Evolutionary conservation across 2,888 invertebrate species (phyloP).

Genomic region (Apodemia hepburni): DNA sequence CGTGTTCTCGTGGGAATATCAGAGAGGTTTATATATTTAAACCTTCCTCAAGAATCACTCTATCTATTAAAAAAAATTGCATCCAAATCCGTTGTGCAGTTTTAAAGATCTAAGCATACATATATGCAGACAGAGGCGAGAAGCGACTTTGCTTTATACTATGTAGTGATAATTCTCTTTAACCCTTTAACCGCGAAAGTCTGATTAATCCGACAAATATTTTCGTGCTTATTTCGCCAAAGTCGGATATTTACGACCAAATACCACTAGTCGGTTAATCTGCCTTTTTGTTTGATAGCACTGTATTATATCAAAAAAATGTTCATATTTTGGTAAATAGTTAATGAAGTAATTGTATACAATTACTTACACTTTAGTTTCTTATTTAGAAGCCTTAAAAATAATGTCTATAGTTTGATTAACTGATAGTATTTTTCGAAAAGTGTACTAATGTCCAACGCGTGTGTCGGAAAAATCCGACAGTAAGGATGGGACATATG

Average conservation of each 20-base stretch:
- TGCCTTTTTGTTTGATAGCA: conserved; percentile 26
- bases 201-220: conserved; percentile 28
- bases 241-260: conserved; percentile 24
- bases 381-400: conserved; percentile 25
- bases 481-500: not conserved
- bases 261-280: conserved; percentile 23
- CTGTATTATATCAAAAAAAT: conserved; percentile 26
- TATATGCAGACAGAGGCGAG: too few relatives aligned
- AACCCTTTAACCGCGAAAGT: conserved; percentile 25
- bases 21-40: too few relatives aligned
- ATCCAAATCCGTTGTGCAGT: too few relatives aligned
- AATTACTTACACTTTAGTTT: conserved; percentile 24
- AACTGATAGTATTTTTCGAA: not conserved
- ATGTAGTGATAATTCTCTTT: too few relatives aligned
- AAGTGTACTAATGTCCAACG: not conserved
- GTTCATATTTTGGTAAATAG: conserved; percentile 28
- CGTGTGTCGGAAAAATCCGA: not conserved
- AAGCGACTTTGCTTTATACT: too few relatives aligned
- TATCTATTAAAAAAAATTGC: too few relatives aligned
- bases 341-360: conserved; percentile 22
- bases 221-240: conserved; percentile 26
- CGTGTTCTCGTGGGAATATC: too few relatives aligned
- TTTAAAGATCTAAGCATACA: too few relatives aligned
- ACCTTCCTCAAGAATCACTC: too few relatives aligned
- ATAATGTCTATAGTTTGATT: conserved; percentile 20